These are phyloP conservation scores for Orientallactaga sibirica DNA, from an alignment of 2,797 vertebrate species.

Conservation along the genomic window DNA sequence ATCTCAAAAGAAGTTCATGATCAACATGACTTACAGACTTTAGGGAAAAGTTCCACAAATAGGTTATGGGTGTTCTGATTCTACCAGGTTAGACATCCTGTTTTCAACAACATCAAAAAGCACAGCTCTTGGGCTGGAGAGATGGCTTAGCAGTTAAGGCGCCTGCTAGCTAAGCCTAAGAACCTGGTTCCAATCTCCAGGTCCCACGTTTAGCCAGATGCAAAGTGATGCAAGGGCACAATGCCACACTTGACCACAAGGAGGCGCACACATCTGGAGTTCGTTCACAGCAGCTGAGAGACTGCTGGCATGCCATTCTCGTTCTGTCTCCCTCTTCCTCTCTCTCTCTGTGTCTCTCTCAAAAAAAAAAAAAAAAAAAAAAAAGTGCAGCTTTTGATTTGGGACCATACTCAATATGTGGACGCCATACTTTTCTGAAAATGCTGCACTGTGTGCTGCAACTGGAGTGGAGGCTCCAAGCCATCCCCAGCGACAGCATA, in stretches of 20 bases:
- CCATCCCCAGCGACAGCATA: conserved; percentile 94
- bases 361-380: conserved; percentile 58
- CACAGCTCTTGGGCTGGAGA: conserved; percentile 87
- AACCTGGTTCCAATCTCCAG: too few relatives aligned
- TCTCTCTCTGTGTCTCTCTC: too few relatives aligned
- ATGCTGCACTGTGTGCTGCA: conserved; percentile 87
- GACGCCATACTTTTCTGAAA: conserved; percentile 93
- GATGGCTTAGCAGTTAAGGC: too few relatives aligned
- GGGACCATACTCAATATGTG: conserved; percentile 92
- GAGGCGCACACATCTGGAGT: too few relatives aligned
- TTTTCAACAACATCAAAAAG: conserved; percentile 90
- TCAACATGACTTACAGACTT: conserved; percentile 93
- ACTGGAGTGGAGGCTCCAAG: conserved; percentile 96
- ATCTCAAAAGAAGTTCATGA: conserved; percentile 89
- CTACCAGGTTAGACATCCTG: conserved; percentile 93
- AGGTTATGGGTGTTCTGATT: conserved; percentile 92
- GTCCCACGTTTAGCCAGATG: too few relatives aligned
- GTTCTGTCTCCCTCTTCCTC: too few relatives aligned
- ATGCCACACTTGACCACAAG: too few relatives aligned
- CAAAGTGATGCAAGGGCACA: too few relatives aligned
- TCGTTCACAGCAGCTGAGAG: too few relatives aligned
- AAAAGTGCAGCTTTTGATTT: conserved; percentile 90
- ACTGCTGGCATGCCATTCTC: too few relatives aligned
- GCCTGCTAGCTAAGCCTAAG: too few relatives aligned
- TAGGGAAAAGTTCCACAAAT: conserved; percentile 94